Evolutionary conservation across 2,113 vertebrate species (phyloP).

Genomic region (Microcebus murinus): DNA sequence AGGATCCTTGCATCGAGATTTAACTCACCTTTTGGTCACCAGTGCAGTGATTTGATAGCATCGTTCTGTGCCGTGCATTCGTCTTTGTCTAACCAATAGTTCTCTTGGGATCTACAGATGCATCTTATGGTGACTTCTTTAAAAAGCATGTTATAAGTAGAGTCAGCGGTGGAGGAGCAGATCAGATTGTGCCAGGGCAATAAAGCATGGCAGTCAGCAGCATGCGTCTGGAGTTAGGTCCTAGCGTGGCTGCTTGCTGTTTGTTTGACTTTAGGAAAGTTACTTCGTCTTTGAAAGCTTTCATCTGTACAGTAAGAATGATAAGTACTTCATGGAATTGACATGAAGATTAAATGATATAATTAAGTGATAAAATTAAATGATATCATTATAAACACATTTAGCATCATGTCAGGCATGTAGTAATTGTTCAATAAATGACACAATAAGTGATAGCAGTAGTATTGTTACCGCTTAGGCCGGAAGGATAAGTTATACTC

Average conservation of each 20-base stretch:
- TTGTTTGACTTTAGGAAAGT: neutral
- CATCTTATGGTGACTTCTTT: neutral
- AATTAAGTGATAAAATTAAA: neutral
- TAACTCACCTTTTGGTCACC: neutral
- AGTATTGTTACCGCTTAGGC: neutral
- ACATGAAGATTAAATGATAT: slow-evolving; percentile 7
- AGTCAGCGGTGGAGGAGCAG: neutral
- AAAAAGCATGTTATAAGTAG: neutral
- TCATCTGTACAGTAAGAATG: neutral
- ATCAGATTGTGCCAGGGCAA: neutral
- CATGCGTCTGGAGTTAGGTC: neutral
- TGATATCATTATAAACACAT: slow-evolving; percentile 1
- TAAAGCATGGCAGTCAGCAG: neutral
- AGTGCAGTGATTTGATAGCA: neutral
- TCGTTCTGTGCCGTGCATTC: neutral
- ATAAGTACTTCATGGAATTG: neutral
- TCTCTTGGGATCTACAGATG: slow-evolving; percentile 7
- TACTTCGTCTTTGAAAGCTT: slow-evolving; percentile 30
- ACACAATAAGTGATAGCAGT: neutral
- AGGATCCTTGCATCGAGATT: neutral
- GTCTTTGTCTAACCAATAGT: slow-evolving; percentile 11
- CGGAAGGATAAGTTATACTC: neutral
- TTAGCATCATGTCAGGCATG: slow-evolving; percentile 7
- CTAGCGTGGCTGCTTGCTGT: neutral
- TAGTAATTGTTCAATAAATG: neutral